phyloP scores from a whole-genome alignment of 2,113 vertebrate genomes.

The Cyanoderma ruficeps region DNA sequence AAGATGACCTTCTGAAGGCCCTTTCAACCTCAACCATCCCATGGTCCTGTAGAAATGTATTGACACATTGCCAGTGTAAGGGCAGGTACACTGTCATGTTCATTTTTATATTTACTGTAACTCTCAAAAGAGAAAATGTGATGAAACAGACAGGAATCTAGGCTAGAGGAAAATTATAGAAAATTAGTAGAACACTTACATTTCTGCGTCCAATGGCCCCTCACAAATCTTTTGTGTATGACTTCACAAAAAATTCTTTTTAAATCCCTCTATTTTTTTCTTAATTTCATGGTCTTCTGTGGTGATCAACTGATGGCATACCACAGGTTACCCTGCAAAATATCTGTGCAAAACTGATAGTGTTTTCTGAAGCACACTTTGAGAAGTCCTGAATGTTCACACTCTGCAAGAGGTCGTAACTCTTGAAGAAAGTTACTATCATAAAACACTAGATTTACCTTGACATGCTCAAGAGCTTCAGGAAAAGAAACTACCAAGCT shows the following conservation, averaged over 20 bases:
- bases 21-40: not conserved
- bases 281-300: not conserved
- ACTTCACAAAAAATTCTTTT: not conserved
- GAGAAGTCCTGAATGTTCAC: not conserved
- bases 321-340: not conserved
- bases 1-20: not conserved
- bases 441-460: not conserved
- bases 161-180: not conserved
- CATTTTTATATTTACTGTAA: not conserved
- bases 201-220: not conserved
- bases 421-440: not conserved
- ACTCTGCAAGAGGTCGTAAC: not conserved
- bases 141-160: not conserved
- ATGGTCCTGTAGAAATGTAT: not conserved
- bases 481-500: not conserved
- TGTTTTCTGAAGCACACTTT: not conserved
- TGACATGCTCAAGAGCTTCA: not conserved
- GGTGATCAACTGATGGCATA: not conserved
- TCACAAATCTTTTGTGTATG: not conserved
- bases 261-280: not conserved
- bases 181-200: rapidly evolving
- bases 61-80: not conserved
- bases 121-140: not conserved
- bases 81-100: not conserved
- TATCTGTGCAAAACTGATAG: not conserved